phyloP scores from a whole-genome alignment of 2,113 vertebrate species.

The Cricetomys ansorgei region DNA sequence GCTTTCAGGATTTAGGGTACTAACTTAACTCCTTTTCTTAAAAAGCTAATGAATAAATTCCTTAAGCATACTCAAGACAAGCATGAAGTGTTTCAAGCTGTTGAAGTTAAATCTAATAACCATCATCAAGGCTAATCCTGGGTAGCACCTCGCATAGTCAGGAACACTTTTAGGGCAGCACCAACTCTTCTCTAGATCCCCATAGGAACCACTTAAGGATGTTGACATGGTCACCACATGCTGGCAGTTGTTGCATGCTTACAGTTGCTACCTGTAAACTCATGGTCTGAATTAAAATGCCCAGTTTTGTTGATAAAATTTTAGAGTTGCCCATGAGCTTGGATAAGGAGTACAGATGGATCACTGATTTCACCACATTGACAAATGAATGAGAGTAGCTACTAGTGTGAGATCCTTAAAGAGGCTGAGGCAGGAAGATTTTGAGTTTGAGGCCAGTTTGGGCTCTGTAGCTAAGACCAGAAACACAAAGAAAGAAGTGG shows the following conservation, averaged over 20 bases:
- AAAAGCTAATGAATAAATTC: slow-evolving; percentile 57
- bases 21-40: slow-evolving; percentile 56
- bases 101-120: slow-evolving; percentile 51
- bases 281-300: slow-evolving; percentile 35
- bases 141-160: not conserved
- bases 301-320: slow-evolving; percentile 52
- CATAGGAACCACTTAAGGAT: not conserved
- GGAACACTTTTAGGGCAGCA: not conserved
- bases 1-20: slow-evolving; percentile 59
- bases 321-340: not conserved
- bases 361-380: not conserved
- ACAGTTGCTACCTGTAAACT: not conserved
- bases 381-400: not conserved
- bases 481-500: not conserved
- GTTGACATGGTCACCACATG: not conserved
- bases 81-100: slow-evolving; percentile 46
- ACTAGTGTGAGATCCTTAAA: not conserved
- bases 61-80: slow-evolving; percentile 61
- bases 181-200: slow-evolving; percentile 19
- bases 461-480: not conserved
- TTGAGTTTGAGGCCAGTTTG: not conserved
- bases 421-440: not conserved
- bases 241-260: not conserved
- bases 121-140: slow-evolving; percentile 42
- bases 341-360: not conserved